Evolutionary conservation across 23 tunicate species (phyloP).

Genomic region (Oikopleura albicans): DNA sequence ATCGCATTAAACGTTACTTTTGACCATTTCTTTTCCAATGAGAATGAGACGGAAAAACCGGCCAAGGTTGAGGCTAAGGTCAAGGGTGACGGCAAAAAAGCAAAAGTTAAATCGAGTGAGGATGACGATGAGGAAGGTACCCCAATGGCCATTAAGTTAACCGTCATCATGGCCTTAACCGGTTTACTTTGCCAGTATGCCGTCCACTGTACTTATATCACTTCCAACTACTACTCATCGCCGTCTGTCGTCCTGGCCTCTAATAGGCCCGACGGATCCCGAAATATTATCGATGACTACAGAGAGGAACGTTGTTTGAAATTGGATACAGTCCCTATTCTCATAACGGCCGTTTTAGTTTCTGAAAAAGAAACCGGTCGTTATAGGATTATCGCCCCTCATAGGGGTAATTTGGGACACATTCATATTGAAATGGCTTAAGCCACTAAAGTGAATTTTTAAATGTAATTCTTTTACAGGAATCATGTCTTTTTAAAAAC

Average conservation of each 20-base stretch:
- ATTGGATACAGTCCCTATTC: too few relatives aligned
- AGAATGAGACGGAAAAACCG: background rate
- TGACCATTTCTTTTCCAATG: background rate
- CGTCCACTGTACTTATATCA: slow-evolving; percentile 67
- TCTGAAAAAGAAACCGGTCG: too few relatives aligned
- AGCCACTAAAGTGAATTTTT: too few relatives aligned
- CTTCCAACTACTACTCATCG: slow-evolving; percentile 83
- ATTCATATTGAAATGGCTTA: too few relatives aligned
- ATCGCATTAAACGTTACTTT: slow-evolving; percentile 24
- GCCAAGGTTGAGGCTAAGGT: background rate
- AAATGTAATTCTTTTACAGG: too few relatives aligned
- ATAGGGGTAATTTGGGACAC: too few relatives aligned
- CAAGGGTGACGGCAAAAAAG: too few relatives aligned
- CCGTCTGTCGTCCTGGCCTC: slow-evolving; percentile 93
- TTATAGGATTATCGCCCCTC: too few relatives aligned
- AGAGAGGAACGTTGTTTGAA: too few relatives aligned
- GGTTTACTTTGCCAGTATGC: slow-evolving; percentile 58
- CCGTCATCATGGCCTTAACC: background rate
- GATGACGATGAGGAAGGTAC: slow-evolving; percentile 8
- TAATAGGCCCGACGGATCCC: slow-evolving; percentile 67
- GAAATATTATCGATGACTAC: slow-evolving; percentile 91
- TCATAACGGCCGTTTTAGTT: too few relatives aligned
- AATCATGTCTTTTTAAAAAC: too few relatives aligned
- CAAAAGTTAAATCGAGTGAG: background rate
- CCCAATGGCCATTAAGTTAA: background rate